Evolutionary conservation across 2,113 vertebrate species (phyloP).

Genomic region (Heptranchias perlo): DNA sequence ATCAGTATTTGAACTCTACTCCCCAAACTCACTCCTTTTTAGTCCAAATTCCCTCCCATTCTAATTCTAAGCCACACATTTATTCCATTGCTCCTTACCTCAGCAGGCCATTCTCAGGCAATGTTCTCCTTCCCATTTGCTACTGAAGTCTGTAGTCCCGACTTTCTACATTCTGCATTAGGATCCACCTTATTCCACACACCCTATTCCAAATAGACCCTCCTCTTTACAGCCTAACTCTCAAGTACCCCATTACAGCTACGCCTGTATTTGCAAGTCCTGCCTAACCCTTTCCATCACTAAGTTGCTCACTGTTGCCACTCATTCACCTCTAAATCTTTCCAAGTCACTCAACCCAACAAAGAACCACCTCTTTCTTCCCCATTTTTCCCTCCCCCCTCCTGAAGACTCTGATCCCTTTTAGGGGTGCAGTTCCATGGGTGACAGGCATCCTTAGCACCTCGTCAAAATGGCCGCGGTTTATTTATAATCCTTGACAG

Average conservation of each 20-base stretch:
- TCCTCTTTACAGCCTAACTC: not conserved
- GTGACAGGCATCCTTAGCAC: not conserved
- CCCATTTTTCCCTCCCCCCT: not conserved
- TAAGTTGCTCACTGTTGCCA: not conserved
- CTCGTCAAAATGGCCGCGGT: not conserved
- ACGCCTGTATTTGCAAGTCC: not conserved
- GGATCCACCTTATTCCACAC: not conserved
- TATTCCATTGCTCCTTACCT: not conserved
- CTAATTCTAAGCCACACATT: not conserved
- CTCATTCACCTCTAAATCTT: not conserved
- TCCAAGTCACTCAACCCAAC: not conserved
- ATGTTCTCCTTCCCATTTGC: not conserved
- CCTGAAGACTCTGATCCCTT: not conserved
- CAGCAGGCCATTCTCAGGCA: not conserved
- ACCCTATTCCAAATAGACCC: not conserved
- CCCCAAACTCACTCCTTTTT: not conserved
- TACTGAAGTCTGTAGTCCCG: not conserved
- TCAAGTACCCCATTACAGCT: not conserved
- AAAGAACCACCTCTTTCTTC: not conserved
- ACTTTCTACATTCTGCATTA: not conserved
- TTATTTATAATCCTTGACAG: not conserved
- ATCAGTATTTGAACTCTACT: not conserved
- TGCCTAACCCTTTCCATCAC: not conserved
- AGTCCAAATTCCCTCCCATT: not conserved
- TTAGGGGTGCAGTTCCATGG: not conserved